Base-by-base conservation (phyloP, 2,797 vertebrate species). In the Pseudomugil gertrudae region DNA sequence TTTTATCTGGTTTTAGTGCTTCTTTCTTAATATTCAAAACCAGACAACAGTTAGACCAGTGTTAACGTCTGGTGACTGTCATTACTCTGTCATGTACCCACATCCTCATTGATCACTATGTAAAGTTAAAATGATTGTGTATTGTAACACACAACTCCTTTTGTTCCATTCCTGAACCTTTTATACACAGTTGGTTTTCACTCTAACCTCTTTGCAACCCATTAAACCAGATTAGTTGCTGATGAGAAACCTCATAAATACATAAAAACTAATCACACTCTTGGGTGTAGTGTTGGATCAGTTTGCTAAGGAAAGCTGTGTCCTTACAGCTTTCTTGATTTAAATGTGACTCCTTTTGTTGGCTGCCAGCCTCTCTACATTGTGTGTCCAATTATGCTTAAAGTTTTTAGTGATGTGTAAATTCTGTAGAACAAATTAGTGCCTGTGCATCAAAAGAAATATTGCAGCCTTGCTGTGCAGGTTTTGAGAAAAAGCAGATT, bases 331-430 rank as follows among this genome's bases (percentile, higher is more conserved):
- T 35, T n/a, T 73, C 40, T 58, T 54, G 55, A 15, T 77, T 40
- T 66, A 48, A 69, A 38, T 78, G 57, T 23, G 29, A 65, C 66
- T 66, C 36, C 11, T 74, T n/a, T 54, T 58, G 35, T 40, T 50
- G 9, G 43, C 11, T 14, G 48, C 51, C 55, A 1, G 21, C 24
- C 6, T 54, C 30, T 43, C 40, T 10, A 3, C 7, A 1, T 33
- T 38, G 4, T 47, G 11, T 3, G 0, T 63, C 47, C n/a, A 30
- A 15, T 68, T 57, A 9, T 24, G 58, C 54, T 56, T 19, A 11
- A 21, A 9, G 40, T 33, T 66, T 78, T 40, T 35, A 74, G 27
- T n/a, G 60, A 69, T 47, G 56, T 33, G 9, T 61, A 64, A 72
- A 75, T 57, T 66, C 36, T 45, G 55, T 35, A 17, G 57, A 79